Evolutionary conservation across 2,113 vertebrate species (phyloP).

Genomic region (Circaetus gallicus): DNA sequence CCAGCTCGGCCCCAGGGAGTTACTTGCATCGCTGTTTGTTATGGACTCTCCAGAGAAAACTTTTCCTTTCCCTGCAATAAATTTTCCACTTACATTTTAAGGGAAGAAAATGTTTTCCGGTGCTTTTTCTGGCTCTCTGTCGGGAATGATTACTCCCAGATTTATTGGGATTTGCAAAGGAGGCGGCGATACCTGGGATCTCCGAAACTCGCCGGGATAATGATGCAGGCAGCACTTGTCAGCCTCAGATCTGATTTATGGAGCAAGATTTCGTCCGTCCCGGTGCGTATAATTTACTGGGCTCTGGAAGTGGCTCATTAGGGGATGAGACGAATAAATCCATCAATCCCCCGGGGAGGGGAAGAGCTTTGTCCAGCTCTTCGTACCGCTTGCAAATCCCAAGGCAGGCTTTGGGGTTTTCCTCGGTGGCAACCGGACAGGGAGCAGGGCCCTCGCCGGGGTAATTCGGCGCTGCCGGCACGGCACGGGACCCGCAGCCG

Average conservation of each 20-base stretch:
- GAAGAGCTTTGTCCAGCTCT: background rate
- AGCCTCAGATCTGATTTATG: constrained; percentile 34
- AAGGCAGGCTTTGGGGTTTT: background rate
- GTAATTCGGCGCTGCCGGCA: rapidly evolving
- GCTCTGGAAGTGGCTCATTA: constrained; percentile 18
- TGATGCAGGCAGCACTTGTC: background rate
- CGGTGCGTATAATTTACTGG: constrained; percentile 7
- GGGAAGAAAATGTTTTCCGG: constrained; percentile 27
- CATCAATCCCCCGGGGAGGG: background rate
- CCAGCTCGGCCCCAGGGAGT: rapidly evolving
- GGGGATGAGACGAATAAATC: background rate
- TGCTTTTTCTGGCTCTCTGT: background rate
- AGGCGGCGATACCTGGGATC: background rate
- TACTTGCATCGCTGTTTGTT: background rate
- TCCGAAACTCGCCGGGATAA: background rate
- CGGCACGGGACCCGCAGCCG: rapidly evolving
- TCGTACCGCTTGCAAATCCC: background rate
- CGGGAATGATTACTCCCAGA: constrained; percentile 44
- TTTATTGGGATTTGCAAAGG: constrained; percentile 12
- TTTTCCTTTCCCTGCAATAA: background rate
- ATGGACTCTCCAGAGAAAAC: background rate
- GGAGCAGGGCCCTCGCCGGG: rapidly evolving
- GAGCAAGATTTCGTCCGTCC: background rate
- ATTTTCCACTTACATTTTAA: constrained; percentile 13
- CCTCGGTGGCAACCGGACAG: rapidly evolving